Base-by-base conservation (phyloP, 2,113 vertebrate genomes). In the Carollia perspicillata region DNA sequence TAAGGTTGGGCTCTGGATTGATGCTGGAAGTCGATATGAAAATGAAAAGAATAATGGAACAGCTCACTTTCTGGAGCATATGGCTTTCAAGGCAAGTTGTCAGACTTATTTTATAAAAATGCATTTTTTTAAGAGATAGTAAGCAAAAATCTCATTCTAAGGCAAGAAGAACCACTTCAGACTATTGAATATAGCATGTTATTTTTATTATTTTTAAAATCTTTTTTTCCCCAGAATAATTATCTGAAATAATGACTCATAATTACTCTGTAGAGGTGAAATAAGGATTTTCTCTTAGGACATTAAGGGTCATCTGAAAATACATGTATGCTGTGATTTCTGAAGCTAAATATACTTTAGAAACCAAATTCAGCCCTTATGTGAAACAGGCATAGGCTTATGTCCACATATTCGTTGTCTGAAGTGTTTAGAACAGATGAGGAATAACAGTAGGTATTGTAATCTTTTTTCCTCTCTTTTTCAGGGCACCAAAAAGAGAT, bases 1-100 rank as follows among this genome's bases (percentile, higher is more conserved):
- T 95, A 63, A 99, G 99, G 99, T 99, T 93, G 99, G 99, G 22
- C 99, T 99, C 71, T 99, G 99, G 99, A 99, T 99, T 80, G 99
- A 99, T 84, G 99, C 99, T 30, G 99, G 99, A 94, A 99, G 99
- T 97, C 99, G 99, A 28, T 99, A 99, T 83, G 99, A 99, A 98
- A 99, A 99, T 71, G 99, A 99, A 97, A 99, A 98, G 95, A 99
- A 99, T 97, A 99, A 99, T 26, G 99, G 99, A 84, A 99, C 99
- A 2, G 99, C 99, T 83, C 99, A 99, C 97, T 99, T 99, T 91
- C 98, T 99, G 98, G 99, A 99, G 96, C 99, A 99, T 90, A 99
- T 99, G 99, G 99, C 99, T 23, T 99, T 99, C 97, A 99, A 99
- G 99, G 99, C 99, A 97, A 98, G 98, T 96, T 89, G 14, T 55